phyloP scores from a whole-genome alignment of 2,888 invertebrate genomes.

The Baccha elongata region DNA sequence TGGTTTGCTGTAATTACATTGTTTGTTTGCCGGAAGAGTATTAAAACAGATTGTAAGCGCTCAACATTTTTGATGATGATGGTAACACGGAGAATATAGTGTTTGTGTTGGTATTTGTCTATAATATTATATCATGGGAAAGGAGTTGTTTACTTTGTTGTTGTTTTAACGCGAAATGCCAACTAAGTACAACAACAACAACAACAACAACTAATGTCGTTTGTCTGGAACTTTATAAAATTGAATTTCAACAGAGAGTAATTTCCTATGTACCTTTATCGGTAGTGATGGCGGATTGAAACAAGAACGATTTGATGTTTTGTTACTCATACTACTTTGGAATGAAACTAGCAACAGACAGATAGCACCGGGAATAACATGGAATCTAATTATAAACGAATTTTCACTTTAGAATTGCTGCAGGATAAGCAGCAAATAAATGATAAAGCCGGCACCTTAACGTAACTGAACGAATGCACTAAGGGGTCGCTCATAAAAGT shows the following conservation, averaged over 20 bases:
- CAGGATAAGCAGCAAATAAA: constrained; percentile 38
- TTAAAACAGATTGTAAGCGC: constrained; percentile 40
- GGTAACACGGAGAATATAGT: background rate
- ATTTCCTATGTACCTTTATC: constrained; percentile 46
- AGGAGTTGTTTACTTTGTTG: background rate
- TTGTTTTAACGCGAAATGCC: constrained; percentile 42
- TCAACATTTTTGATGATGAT: constrained; percentile 46
- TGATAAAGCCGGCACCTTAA: constrained; percentile 3
- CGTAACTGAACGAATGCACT: background rate
- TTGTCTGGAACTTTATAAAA: constrained; percentile 69
- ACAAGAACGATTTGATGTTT: too few relatives aligned
- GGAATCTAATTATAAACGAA: constrained; percentile 73
- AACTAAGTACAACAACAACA: background rate
- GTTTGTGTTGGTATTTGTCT: constrained; percentile 36
- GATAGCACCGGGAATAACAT: constrained; percentile 49
- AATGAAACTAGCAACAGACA: constrained; percentile 17
- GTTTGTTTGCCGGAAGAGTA: constrained; percentile 47
- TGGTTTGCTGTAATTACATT: constrained; percentile 63
- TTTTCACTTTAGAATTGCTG: constrained; percentile 60
- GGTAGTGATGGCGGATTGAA: background rate
- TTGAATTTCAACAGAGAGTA: constrained; percentile 71
- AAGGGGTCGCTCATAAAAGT: constrained; percentile 12
- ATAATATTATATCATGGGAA: background rate
- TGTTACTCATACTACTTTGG: background rate
- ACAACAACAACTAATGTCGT: constrained; percentile 35